Base-by-base conservation (phyloP, 2,888 invertebrate species). In the Lasius fuliginosus region DNA sequence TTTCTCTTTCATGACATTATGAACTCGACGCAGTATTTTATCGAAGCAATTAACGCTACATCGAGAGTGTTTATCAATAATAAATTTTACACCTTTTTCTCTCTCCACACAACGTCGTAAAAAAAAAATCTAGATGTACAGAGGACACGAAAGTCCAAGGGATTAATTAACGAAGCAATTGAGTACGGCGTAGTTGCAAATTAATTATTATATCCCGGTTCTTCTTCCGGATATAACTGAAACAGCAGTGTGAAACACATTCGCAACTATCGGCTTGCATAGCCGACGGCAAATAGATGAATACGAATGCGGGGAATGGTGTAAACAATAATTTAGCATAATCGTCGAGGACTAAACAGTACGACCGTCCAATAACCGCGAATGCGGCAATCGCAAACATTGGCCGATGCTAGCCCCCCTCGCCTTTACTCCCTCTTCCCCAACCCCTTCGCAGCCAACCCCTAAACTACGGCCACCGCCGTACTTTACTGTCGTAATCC, bases 401-500 rank as follows among this genome's bases (percentile, higher is more conserved):
- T 86, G 89, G 68, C 84, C 81, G 15, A 58, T 69, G 23, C 62
- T 40, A 23, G 30, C 60, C 60, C 53, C 42, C 23, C 69, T 36
- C 23, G 23, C 23, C 23, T 23, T 23, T 23, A 23, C 23, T 33
- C 15, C 15, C 11, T 69, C 77, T 46, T 30, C 58, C 77, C 67
- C 23, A 69, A 33, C 33, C 4, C 33, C 33, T 2, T 4, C 3
- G 33, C 33, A 36, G 36, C 36, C 5, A 23, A 36, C 58, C 49
- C 23, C 69, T 49, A n/a, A 60, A 76, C 60, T 62, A 82, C 74
- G 18, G 79, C 85, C 83, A 65, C 87, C 89, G 87, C 85, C 92
- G 93, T 93, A 93, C 92, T 92, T 93, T 92, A 93, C 91, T 90
- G 88, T 90, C 92, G 92, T 94, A 93, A 93, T 94, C 92, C 93